Conservation (phyloP, 2,113 vertebrate genomes). For the Elachura formosa region DNA sequence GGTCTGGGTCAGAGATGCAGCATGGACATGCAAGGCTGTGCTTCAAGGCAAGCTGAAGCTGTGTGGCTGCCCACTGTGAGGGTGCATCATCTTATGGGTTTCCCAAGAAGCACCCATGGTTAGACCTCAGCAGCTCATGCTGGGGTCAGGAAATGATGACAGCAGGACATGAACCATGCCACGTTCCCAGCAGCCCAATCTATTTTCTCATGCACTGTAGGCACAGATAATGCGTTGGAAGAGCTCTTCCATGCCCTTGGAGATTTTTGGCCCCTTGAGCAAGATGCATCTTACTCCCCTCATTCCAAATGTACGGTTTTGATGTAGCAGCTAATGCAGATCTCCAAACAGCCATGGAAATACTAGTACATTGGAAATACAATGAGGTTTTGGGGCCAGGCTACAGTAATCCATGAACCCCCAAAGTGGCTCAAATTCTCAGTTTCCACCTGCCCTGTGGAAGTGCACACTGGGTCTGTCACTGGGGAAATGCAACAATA, state of each 20-base stretch:
- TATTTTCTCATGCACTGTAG: not conserved
- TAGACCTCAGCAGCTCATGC: not conserved
- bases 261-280: not conserved
- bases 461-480: not conserved
- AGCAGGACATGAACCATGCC: not conserved
- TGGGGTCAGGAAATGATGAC: not conserved
- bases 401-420: not conserved
- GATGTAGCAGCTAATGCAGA: not conserved
- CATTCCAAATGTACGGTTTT: fast-evolving
- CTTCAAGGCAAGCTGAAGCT: not conserved
- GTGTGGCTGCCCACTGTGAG: not conserved
- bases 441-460: not conserved
- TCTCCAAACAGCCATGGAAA: not conserved
- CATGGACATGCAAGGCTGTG: not conserved
- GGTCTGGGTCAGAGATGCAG: not conserved
- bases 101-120: not conserved
- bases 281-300: not conserved
- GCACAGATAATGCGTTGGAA: not conserved
- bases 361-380: not conserved
- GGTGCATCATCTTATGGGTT: not conserved
- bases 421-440: not conserved
- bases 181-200: not conserved
- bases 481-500: not conserved
- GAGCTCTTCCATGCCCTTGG: not conserved
- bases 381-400: not conserved